phyloP scores from a whole-genome alignment of 2,797 vertebrate genomes.

The Emys orbicularis region DNA sequence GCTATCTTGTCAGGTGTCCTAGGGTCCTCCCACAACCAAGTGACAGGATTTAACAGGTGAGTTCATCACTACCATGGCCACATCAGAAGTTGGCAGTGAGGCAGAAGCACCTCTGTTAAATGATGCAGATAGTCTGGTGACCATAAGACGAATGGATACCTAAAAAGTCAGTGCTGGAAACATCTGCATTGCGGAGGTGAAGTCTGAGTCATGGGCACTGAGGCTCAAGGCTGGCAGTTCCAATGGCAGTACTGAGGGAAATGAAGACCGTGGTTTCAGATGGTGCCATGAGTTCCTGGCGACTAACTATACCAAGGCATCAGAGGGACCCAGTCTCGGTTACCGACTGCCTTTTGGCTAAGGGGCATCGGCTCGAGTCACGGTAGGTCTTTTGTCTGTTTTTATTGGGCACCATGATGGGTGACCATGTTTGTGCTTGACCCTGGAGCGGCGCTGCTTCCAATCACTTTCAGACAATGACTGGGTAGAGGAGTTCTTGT shows the following conservation, averaged over 20 bases:
- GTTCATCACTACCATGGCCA: neutral
- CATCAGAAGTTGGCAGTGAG: neutral
- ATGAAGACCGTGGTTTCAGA: neutral
- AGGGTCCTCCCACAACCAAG: neutral
- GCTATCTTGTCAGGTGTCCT: neutral
- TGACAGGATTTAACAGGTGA: neutral
- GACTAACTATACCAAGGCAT: neutral
- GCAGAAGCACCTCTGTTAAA: neutral
- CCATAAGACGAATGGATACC: neutral
- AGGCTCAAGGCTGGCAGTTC: neutral
- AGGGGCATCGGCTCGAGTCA: neutral
- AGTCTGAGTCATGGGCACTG: neutral
- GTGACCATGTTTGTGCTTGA: neutral
- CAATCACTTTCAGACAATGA: neutral
- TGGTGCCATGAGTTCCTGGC: neutral
- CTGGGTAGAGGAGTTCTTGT: neutral
- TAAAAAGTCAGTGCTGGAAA: neutral
- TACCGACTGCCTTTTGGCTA: neutral
- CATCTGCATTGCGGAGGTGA: neutral
- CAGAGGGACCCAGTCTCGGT: neutral
- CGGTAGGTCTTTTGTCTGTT: neutral
- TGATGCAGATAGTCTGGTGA: neutral
- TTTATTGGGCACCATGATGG: neutral
- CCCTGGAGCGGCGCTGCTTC: neutral
- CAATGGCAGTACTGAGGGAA: neutral